Base-by-base conservation (phyloP, 2,888 invertebrate species). In the Autographa pulchrina region DNA sequence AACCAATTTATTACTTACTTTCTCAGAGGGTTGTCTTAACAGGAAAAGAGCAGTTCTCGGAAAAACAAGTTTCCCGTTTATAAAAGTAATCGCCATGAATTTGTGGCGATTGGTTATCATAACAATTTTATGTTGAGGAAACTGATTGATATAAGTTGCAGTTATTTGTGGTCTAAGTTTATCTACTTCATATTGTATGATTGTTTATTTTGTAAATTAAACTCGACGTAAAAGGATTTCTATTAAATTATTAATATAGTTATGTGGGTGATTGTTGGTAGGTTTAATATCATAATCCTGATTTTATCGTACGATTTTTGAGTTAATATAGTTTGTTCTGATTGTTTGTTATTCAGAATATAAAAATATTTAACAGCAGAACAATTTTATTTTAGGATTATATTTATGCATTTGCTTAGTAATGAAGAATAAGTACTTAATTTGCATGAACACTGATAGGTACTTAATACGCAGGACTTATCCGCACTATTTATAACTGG, bases 1-100 rank as follows among this genome's bases (percentile, higher is more conserved):
- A 84, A 77, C 75, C 79, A 85, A 85, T 86, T 87, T 87, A 86
- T 86, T 82, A 80, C 68, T 56, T 52, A 63, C 65, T 78, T 78
- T 63, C 48, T 56, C 64, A 56, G 31, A 48, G 71, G 71, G 60
- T 32, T 54, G 63, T 4, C 16, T 41, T 52, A 66, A 66, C 64
- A 7, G 62, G 59, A 64, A 75, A 70, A 69, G 54, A 48, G 70
- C 64, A 9, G 16, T 56, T 58, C 48, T 14, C 66, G 25, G 66
- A 52, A 68, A 75, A 65, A 68, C 65, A 72, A 74, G 65, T 68
- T 78, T 68, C 43, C 31, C 77, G 62, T 77, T 78, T 80, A 77
- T 71, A 62, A 74, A 68, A 66, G 71, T 80, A 76, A 80, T 71
- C 73, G 73, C 65, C 56, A 60, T 75, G 72, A 74, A 59, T 64